These are phyloP conservation scores for Hippocampus comes DNA, from an alignment of 2,113 vertebrate genomes.

Conservation along the genomic window DNA sequence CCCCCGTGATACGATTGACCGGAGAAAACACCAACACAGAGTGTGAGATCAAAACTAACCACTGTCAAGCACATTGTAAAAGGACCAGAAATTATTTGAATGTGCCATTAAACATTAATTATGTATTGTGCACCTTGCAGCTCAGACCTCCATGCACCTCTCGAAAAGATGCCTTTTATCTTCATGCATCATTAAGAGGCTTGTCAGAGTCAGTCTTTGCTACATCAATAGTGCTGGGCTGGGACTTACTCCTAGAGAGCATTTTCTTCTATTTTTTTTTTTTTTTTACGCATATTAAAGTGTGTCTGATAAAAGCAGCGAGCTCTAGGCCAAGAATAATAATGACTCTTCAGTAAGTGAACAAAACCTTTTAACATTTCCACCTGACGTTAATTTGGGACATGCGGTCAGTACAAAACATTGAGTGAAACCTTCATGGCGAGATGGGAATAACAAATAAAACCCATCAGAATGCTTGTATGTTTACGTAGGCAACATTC, in stretches of 20 bases:
- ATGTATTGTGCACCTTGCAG: conserved; percentile 30
- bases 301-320: conserved; percentile 17
- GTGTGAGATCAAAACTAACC: conserved; percentile 16
- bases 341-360: conserved; percentile 15
- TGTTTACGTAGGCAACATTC: no score
- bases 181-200: conserved; percentile 44
- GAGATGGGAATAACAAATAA: not conserved
- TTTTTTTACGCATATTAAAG: conserved; percentile 34
- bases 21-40: conserved; percentile 18
- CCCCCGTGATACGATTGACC: conserved; percentile 26
- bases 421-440: not conserved
- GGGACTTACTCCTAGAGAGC: conserved; percentile 19
- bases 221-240: conserved; percentile 27
- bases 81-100: conserved; percentile 33
- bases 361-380: not conserved
- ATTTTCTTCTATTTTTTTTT: no score
- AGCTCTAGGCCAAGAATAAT: conserved; percentile 8
- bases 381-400: not conserved
- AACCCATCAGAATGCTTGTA: not conserved
- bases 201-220: conserved; percentile 42
- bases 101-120: conserved; percentile 43
- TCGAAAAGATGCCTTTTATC: conserved; percentile 55
- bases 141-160: conserved; percentile 42
- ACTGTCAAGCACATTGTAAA: conserved; percentile 17
- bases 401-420: conserved; percentile 1